phyloP scores from a whole-genome alignment of 2,797 vertebrate species.

The Lacerta bilineata region DNA sequence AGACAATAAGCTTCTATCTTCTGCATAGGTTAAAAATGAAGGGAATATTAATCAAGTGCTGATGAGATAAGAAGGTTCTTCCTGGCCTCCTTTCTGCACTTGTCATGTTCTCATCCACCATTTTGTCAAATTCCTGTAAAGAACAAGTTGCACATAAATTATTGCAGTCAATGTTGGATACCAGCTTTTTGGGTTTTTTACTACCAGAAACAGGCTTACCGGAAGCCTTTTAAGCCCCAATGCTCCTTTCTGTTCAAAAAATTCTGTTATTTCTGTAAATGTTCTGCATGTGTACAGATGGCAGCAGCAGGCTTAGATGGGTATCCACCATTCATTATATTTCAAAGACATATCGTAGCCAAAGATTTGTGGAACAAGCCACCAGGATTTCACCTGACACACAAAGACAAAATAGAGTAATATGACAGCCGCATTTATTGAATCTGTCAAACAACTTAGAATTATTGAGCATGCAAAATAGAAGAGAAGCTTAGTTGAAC shows the following conservation, averaged over 20 bases:
- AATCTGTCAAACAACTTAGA: not conserved
- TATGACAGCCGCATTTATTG: not conserved
- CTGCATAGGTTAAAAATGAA: not conserved
- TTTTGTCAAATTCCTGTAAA: conserved; percentile 5
- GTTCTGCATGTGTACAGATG: not conserved
- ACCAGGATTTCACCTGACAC: not conserved
- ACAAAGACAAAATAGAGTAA: conserved; percentile 4
- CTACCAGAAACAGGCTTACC: not conserved
- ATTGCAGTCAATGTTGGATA: not conserved
- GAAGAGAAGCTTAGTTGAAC: not conserved
- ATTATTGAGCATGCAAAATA: conserved; percentile 6
- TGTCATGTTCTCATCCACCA: not conserved
- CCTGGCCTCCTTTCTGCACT: not conserved
- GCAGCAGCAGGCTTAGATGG: not conserved
- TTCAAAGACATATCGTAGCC: not conserved
- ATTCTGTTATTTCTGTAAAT: not conserved
- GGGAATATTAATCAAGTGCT: not conserved
- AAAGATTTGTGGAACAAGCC: not conserved
- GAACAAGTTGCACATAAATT: not conserved
- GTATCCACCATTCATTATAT: conserved; percentile 1
- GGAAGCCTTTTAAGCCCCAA: not conserved
- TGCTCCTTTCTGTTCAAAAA: not conserved
- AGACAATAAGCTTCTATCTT: not conserved
- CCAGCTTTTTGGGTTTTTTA: not conserved
- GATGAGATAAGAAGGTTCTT: conserved; percentile 12